Evolutionary conservation across 1,140 invertebrate species (phyloP).

Genomic region (Cydia fagiglandana): DNA sequence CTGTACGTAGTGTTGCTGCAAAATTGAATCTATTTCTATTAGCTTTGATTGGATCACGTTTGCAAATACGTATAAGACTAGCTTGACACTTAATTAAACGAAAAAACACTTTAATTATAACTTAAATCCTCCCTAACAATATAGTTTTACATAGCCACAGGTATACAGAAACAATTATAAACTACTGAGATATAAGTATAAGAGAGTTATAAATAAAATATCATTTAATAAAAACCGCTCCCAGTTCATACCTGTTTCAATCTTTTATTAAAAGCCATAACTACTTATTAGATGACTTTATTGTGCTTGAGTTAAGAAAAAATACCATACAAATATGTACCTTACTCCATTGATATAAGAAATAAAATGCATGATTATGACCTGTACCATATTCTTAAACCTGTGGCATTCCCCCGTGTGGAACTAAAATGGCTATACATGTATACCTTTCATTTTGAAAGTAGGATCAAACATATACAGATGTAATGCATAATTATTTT

Average conservation of each 20-base stretch:
- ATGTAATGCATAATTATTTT: too few relatives aligned
- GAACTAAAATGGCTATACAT: neutral
- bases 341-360: constrained; percentile 2
- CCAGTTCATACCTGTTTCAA: neutral
- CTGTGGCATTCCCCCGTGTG: neutral
- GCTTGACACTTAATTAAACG: constrained; percentile 11
- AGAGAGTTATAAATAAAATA: neutral
- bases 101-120: neutral
- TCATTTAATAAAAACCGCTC: neutral
- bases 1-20: neutral
- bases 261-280: neutral
- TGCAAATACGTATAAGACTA: constrained; percentile 13
- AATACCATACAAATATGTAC: neutral
- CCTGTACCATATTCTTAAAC: constrained; percentile 4
- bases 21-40: neutral
- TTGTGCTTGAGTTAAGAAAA: neutral
- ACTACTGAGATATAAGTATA: too few relatives aligned
- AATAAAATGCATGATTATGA: neutral
- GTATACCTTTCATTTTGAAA: too few relatives aligned
- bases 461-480: too few relatives aligned
- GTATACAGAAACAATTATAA: too few relatives aligned
- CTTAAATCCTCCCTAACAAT: too few relatives aligned
- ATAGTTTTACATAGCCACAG: too few relatives aligned
- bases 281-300: neutral
- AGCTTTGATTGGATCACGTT: neutral